Conservation (phyloP, 2,888 invertebrate genomes). For the Tenthredo livida region DNA sequence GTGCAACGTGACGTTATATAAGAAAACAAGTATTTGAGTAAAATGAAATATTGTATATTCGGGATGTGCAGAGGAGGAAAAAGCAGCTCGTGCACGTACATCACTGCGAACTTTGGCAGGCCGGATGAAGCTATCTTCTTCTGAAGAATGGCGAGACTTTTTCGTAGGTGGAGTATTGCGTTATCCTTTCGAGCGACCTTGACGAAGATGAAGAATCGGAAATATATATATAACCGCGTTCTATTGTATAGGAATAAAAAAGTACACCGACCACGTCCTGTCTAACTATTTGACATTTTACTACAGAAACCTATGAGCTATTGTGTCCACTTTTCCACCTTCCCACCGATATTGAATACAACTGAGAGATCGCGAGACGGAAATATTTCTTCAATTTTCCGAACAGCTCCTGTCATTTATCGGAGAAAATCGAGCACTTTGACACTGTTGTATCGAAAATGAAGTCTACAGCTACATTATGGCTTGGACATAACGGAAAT, state of each 20-base stretch:
- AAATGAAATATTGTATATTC: neutral
- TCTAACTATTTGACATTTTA: conserved; percentile 17
- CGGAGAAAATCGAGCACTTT: neutral
- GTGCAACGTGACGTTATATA: neutral
- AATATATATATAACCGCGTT: neutral
- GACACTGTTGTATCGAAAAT: neutral
- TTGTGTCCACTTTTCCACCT: neutral
- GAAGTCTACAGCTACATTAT: neutral
- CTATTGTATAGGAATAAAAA: neutral
- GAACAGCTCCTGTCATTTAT: neutral
- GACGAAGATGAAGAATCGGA: conserved; percentile 28
- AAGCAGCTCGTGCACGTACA: neutral
- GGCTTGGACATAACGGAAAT: neutral
- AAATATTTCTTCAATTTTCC: neutral
- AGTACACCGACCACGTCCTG: neutral
- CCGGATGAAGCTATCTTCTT: conserved; percentile 7
- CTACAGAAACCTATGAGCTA: neutral
- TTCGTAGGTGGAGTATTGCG: neutral
- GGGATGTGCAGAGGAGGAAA: neutral
- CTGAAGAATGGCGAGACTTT: conserved; percentile 14
- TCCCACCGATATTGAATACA: neutral
- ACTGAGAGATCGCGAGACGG: neutral
- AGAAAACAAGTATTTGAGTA: neutral
- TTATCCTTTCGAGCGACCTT: conserved; percentile 1
- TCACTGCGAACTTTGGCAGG: neutral